Conservation (phyloP, 2,888 invertebrate genomes). For the Cryptus viduatorius region DNA sequence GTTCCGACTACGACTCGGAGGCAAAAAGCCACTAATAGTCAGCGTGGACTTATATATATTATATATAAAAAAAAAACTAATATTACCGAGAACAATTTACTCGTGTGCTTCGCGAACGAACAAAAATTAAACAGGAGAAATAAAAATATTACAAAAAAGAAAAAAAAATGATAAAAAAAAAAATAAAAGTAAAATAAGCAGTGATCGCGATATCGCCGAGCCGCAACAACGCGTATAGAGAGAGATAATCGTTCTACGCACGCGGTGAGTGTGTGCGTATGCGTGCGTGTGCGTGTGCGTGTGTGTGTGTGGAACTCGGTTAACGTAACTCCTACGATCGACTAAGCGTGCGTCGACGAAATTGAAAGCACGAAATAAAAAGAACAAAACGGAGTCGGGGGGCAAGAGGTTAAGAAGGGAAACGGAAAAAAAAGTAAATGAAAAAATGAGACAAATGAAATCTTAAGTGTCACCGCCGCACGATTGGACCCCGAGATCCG, state of each 20-base stretch:
- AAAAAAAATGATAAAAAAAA: conserved; percentile 27
- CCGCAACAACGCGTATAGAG: conserved; percentile 54
- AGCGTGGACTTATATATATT: conserved; percentile 51
- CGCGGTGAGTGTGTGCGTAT: conserved; percentile 11
- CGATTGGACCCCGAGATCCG: conserved; percentile 66
- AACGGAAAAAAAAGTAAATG: conserved; percentile 7
- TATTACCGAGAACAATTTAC: conserved; percentile 55
- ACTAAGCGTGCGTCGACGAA: conserved; percentile 31
- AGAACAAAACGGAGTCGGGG: conserved; percentile 34
- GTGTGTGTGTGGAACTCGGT: conserved; percentile 35
- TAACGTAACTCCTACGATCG: conserved; percentile 33
- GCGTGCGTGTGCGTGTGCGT: conserved; percentile 2
- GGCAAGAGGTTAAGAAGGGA: conserved; percentile 45
- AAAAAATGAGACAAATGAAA: conserved; percentile 42
- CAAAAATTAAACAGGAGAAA: conserved; percentile 43
- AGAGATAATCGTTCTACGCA: conserved; percentile 35
- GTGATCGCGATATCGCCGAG: conserved; percentile 63
- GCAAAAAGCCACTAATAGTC: conserved; percentile 46
- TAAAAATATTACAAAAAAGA: conserved; percentile 25
- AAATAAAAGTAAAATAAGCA: conserved; percentile 39
- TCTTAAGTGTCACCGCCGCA: conserved; percentile 64
- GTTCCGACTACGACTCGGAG: conserved; percentile 36
- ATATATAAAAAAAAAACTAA: conserved; percentile 26
- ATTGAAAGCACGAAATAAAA: conserved; percentile 21
- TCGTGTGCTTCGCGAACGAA: conserved; percentile 66